Evolutionary conservation across 2,797 vertebrate species (phyloP).

Genomic region (Lacerta bilineata): DNA sequence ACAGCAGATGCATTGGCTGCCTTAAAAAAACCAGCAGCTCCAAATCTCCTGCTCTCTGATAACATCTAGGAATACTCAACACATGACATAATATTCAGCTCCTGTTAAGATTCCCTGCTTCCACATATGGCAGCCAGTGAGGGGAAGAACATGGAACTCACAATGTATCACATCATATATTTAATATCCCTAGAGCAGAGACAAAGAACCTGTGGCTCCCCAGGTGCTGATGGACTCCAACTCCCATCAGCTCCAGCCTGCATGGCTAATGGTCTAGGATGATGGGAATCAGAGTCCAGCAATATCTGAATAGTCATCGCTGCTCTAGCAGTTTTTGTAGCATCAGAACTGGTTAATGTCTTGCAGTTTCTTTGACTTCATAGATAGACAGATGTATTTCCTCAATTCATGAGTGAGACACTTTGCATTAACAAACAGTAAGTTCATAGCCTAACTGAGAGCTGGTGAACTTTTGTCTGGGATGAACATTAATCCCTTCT

Average conservation of each 20-base stretch:
- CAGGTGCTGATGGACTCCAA: neutral
- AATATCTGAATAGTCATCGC: no score
- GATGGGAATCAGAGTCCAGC: no score
- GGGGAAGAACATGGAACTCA: neutral
- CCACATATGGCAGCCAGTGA: neutral
- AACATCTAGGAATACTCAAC: neutral
- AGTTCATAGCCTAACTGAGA: slow-evolving; percentile 2
- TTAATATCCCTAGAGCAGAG: neutral
- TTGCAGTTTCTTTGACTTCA: neutral
- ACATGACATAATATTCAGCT: neutral
- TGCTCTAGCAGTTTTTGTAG: no score
- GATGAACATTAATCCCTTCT: slow-evolving; percentile 46
- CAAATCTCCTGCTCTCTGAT: neutral
- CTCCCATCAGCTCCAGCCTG: no score
- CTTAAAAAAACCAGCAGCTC: neutral
- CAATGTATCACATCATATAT: neutral
- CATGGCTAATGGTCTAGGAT: no score
- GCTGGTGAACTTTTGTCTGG: neutral
- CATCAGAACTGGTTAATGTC: neutral
- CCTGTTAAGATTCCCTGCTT: neutral
- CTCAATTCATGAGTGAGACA: neutral
- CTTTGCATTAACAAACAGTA: neutral
- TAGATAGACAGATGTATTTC: neutral
- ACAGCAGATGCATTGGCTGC: neutral
- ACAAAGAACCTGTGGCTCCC: neutral